Evolutionary conservation across 2,888 invertebrate genomes (phyloP).

Genomic region (Protula sp.): DNA sequence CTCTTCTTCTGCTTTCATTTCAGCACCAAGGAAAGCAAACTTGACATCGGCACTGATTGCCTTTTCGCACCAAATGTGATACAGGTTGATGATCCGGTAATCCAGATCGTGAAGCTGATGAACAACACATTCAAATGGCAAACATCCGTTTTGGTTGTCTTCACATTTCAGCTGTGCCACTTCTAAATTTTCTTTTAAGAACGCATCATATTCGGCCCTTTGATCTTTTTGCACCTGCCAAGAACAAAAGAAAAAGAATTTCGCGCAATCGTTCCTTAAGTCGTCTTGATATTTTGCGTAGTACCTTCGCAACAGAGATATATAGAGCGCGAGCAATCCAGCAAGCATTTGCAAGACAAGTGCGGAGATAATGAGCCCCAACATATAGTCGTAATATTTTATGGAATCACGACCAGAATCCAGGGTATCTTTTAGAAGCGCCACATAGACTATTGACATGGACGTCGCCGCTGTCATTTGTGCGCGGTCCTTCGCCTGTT

Average conservation of each 20-base stretch:
- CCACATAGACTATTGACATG: background rate
- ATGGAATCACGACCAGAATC: background rate
- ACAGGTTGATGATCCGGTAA: too few species aligned
- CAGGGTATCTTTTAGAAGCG: background rate
- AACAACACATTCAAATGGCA: too few species aligned
- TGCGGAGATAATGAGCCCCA: background rate
- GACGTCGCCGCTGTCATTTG: background rate
- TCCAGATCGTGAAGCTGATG: too few species aligned
- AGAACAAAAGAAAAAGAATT: background rate
- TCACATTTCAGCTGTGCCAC: too few species aligned
- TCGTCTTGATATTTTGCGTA: background rate
- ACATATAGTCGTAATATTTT: background rate
- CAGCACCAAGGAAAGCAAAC: too few species aligned
- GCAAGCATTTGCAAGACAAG: background rate
- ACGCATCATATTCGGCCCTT: too few species aligned
- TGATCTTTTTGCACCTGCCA: too few species aligned
- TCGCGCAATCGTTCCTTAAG: background rate
- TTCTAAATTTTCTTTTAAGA: too few species aligned
- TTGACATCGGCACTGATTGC: too few species aligned
- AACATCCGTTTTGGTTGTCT: too few species aligned
- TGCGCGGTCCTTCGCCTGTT: background rate
- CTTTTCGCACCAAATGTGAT: too few species aligned
- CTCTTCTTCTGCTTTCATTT: too few species aligned
- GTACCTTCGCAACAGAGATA: background rate
- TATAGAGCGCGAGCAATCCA: background rate